Base-by-base conservation (phyloP, 2,888 invertebrate genomes). In the Ophion ventricosus region DNA sequence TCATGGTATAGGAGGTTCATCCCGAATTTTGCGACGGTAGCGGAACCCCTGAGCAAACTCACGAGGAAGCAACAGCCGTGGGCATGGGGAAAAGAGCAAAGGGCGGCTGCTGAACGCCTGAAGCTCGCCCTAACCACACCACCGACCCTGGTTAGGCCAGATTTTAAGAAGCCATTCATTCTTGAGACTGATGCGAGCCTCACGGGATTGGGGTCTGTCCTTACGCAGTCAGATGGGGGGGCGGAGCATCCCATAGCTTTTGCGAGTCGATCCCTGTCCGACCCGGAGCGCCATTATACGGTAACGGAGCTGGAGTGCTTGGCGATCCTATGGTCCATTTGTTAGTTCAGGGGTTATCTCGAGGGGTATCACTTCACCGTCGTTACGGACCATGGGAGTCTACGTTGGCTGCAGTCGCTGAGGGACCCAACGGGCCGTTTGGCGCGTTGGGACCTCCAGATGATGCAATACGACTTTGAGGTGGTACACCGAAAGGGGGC, bases 351-450 rank as follows among this genome's bases (percentile, higher is more conserved):
- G 0, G 54, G 70, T 0, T 88, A 87, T 40, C 72, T 87, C 0
- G 78, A 86, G 49, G 83, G 82, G 0, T 81, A 79, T 2, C 23
- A n/a, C 0, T 88, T 88, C 23, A 87, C 85, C 0, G 88, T 89
- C 0, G 69, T 87, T 1, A 90, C 89, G 0, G 88, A 90, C n/a
- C 85, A 88, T 17, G 80, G 57, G 3, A 83, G 85, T n/a, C 17
- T 88, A 0, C 35, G 67, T 0, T 84, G 86, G 64, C 8, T 64
- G 17, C 66, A 76, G 0, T 63, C 26, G 10, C 14, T 79, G 0
- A 79, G 43, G 14, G 61, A 79, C 57, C 72, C 79, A 0, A 64
- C 72, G 10, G 72, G 79, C 14, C 29, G 79, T 3, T 25, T 79
- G n/a, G 72, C 64, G 0, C 25, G 79, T 2, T 79, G 79, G 79